Evolutionary conservation across 2,113 vertebrate genomes (phyloP).

Genomic region (Buteo buteo): DNA sequence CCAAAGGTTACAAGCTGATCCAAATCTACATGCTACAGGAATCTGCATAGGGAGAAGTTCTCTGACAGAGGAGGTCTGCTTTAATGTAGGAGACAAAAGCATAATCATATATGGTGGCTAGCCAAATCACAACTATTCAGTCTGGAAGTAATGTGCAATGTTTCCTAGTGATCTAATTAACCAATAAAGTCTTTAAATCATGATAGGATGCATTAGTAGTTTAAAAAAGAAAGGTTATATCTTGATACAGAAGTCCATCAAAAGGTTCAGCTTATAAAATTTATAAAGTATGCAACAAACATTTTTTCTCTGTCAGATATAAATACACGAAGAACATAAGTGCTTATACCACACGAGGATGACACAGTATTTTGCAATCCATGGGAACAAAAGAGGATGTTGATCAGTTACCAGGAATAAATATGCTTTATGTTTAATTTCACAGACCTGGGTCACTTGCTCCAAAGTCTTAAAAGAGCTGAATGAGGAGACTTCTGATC

Average conservation of each 20-base stretch:
- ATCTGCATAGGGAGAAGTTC: background rate
- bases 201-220: background rate
- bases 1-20: background rate
- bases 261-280: background rate
- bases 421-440: conserved; percentile 37
- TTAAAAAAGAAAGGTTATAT: background rate
- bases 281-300: background rate
- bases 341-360: background rate
- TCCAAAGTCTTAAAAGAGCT: background rate
- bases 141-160: background rate
- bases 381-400: conserved; percentile 8
- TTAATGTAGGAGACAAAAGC: background rate
- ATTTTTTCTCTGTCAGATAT: background rate
- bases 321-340: background rate
- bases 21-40: background rate
- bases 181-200: background rate
- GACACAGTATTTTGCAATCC: conserved; percentile 1
- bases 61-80: background rate
- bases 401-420: conserved; percentile 27
- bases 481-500: conserved; percentile 16
- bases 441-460: conserved; percentile 24
- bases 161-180: background rate
- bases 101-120: background rate
- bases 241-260: background rate
- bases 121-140: background rate